Conservation (phyloP, 2,888 invertebrate genomes). For the Neria commutata region DNA sequence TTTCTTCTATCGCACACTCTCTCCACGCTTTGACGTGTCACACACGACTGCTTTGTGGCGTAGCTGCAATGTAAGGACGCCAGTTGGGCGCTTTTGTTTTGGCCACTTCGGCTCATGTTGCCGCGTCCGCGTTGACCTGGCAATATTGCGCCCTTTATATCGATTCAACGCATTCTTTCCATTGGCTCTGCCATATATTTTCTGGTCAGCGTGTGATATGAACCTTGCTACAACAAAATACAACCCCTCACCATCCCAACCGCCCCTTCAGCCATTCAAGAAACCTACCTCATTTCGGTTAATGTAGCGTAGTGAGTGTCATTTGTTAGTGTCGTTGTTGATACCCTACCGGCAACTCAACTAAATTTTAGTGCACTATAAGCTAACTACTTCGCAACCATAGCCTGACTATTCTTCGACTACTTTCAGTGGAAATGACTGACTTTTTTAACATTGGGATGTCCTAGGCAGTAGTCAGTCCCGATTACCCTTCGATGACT, state of each 20-base stretch:
- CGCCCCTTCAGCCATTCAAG: not conserved
- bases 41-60: conserved; percentile 3
- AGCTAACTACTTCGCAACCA: no score
- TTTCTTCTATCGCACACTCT: not conserved
- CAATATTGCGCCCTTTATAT: conserved; percentile 30
- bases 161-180: conserved; percentile 45
- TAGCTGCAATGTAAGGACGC: not conserved
- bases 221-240: not conserved
- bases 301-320: not conserved
- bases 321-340: not conserved
- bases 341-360: no score
- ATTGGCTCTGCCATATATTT: conserved; percentile 10
- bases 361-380: no score
- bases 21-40: conserved; percentile 7
- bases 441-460: no score
- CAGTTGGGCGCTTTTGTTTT: conserved; percentile 22
- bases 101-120: conserved; percentile 20
- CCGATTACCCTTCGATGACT: no score
- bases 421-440: no score
- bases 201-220: not conserved
- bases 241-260: conserved; percentile 7
- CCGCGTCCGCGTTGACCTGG: not conserved
- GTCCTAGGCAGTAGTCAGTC: no score
- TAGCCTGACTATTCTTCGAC: no score
- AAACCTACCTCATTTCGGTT: conserved; percentile 18